A percentile compares a stretch with the other conserved stretches of the same genome.
Evolutionary conservation across 1,140 invertebrate species (phyloP).

Genomic region (Neodiprion lecontei): DNA sequence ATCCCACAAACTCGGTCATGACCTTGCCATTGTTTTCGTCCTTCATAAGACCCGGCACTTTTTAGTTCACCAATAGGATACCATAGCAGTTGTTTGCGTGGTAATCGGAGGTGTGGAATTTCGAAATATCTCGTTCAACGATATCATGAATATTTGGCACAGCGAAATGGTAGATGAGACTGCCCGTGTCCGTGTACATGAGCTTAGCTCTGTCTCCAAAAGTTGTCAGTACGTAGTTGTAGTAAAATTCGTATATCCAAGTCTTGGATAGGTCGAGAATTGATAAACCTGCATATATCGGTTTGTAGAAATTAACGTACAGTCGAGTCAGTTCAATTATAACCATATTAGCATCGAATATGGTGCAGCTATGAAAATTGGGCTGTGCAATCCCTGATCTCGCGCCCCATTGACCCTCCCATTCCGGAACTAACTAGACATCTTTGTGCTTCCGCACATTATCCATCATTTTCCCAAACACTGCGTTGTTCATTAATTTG

Average conservation of each 20-base stretch:
- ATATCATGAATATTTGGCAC: too few relatives aligned
- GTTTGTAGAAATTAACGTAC: conserved; percentile 34
- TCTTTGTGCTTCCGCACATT: conserved; percentile 48
- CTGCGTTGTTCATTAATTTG: conserved; percentile 57
- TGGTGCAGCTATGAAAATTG: conserved; percentile 37
- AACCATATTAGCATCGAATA: conserved; percentile 30
- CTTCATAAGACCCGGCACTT: conserved; percentile 60
- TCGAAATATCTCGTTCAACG: too few relatives aligned
- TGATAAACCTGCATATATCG: conserved; percentile 32
- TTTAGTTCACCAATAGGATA: conserved; percentile 53
- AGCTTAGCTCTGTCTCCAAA: too few relatives aligned
- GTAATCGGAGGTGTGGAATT: background rate
- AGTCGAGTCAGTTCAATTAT: conserved; percentile 26
- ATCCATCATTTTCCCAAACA: conserved; percentile 60
- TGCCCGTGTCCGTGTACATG: too few relatives aligned
- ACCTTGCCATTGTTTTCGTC: conserved; percentile 55
- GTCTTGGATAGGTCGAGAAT: conserved; percentile 38
- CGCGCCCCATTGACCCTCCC: too few relatives aligned
- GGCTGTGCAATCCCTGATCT: conserved; percentile 40
- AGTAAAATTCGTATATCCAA: too few relatives aligned
- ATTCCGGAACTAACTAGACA: conserved; percentile 39
- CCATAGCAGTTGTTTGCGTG: conserved; percentile 33
- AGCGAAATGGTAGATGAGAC: too few relatives aligned
- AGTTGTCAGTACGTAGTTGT: too few relatives aligned
- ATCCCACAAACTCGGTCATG: conserved; percentile 52